Base-by-base conservation (phyloP, 2,797 vertebrate genomes). In the Ara ararauna region DNA sequence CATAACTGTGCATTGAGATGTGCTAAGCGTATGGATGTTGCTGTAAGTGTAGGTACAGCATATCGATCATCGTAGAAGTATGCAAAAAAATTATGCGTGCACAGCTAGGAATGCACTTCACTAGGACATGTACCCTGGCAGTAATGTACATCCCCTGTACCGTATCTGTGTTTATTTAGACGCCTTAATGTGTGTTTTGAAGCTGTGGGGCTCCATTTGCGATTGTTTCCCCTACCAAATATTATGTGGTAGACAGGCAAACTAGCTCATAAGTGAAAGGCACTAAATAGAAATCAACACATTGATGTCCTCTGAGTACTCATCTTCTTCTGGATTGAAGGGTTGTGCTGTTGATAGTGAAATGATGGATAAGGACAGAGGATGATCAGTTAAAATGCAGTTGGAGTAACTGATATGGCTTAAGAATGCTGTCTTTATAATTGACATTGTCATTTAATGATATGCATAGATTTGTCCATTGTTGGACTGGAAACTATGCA, bases 381-480 rank as follows among this genome's bases (percentile, higher is more conserved):
- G 79, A 86, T 42, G 51, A 89, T 86, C 22, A 89, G 87, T 93
- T 84, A 91, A 91, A 70, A 96, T 95, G 75, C 40, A 75, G 30
- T 86, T 93, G 50, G 85, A 97, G 62, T 58, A 94, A 85, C 54
- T 84, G 72, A 85, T 92, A 91, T 75, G 72, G 20, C 64, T 77
- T 58, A 88, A 94, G 93, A 96, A 96, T 68, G 89, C 83, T 92
- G 58, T 23, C 77, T 96, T 95, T 97, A 60, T 36, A 94, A 96
- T 66, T 96, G 95, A 87, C 93, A 95, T 18, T 66, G 65, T 86
- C 76, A 93, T 97, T 97, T 93, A 95, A 95, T 81, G 95, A 86
- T 96, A 91, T 96, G 90, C 75, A 91, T 56, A 86, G 72, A 61
- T 24, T 47, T 96, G 76, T 92, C 87, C 81, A 44, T 92, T 95